Evolutionary conservation across 2,113 vertebrate genomes (phyloP).

Genomic region (Campylorhamphus procurvoides): DNA sequence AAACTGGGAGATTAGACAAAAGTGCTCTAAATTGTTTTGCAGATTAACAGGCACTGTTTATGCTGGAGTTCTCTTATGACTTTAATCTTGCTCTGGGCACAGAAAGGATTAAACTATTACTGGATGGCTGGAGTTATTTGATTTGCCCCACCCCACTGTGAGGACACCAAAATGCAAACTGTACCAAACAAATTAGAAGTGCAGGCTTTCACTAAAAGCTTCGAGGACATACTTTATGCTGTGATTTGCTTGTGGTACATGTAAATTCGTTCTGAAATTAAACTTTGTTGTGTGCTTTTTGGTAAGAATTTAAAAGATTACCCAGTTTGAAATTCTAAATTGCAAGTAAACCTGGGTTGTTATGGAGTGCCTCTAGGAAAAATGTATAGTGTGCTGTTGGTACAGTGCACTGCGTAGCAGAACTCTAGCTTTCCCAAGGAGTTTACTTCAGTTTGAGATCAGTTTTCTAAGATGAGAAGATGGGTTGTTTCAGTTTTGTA

Average conservation of each 20-base stretch:
- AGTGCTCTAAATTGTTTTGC: constrained; percentile 44
- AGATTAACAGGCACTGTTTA: constrained; percentile 8
- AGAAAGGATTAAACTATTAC: constrained; percentile 45
- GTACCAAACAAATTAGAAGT: neutral
- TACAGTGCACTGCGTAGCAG: neutral
- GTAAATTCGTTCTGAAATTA: neutral
- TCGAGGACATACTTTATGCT: neutral
- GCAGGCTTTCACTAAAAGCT: neutral
- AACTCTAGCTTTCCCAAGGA: neutral
- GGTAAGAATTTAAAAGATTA: neutral
- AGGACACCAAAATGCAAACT: neutral
- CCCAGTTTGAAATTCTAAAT: constrained; percentile 1
- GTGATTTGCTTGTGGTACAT: neutral
- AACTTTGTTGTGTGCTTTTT: neutral
- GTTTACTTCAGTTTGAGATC: neutral
- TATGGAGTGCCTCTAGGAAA: neutral
- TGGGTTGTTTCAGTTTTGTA: neutral
- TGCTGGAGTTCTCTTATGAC: constrained; percentile 3
- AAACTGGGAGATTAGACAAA: constrained; percentile 1
- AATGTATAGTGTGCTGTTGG: neutral
- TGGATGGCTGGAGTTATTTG: constrained; percentile 13
- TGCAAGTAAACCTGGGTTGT: neutral
- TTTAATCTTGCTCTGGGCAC: constrained; percentile 34
- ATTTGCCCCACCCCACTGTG: neutral
- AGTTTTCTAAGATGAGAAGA: neutral